Percentiles rank a stretch among this genome's conserved stretches.
These are phyloP conservation scores for Epistrophe grossulariae DNA, from an alignment of 2,888 invertebrate genomes.

Conservation along the genomic window DNA sequence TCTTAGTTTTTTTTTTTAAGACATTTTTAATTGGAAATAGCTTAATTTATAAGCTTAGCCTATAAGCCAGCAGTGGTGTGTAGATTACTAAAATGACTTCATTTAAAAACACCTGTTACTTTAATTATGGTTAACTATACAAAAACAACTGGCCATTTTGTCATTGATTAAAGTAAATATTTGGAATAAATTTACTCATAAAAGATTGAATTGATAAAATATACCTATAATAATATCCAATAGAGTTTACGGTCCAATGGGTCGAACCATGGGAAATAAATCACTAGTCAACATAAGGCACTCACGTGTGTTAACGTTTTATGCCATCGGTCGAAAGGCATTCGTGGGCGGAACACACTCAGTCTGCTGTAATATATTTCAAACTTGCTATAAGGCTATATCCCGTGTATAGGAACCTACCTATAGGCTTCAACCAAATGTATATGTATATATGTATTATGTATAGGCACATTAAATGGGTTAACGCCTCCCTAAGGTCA, in stretches of 20 bases:
- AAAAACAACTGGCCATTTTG: constrained; percentile 14
- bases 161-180: constrained; percentile 34
- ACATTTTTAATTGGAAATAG: constrained; percentile 23
- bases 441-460: not conserved
- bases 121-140: not conserved
- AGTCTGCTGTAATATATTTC: constrained; percentile 24
- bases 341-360: constrained; percentile 32
- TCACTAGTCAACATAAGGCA: constrained; percentile 41
- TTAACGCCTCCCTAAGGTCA: constrained; percentile 37
- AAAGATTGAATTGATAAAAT: constrained; percentile 34
- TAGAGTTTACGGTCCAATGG: constrained; percentile 34
- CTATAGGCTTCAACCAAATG: not conserved
- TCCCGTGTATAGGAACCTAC: not conserved
- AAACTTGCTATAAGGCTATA: constrained; percentile 15
- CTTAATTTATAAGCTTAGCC: constrained; percentile 8
- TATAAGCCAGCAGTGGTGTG: not conserved
- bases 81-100: not conserved
- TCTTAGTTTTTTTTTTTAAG: not conserved
- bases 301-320: constrained; percentile 40
- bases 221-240: not conserved
- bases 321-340: constrained; percentile 18
- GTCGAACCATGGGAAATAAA: constrained; percentile 40
- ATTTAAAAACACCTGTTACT: constrained; percentile 13
- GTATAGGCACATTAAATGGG: constrained; percentile 37
- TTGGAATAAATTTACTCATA: constrained; percentile 24